phyloP scores from a whole-genome alignment of 2,113 vertebrate species.

The Megaceryle torquata region DNA sequence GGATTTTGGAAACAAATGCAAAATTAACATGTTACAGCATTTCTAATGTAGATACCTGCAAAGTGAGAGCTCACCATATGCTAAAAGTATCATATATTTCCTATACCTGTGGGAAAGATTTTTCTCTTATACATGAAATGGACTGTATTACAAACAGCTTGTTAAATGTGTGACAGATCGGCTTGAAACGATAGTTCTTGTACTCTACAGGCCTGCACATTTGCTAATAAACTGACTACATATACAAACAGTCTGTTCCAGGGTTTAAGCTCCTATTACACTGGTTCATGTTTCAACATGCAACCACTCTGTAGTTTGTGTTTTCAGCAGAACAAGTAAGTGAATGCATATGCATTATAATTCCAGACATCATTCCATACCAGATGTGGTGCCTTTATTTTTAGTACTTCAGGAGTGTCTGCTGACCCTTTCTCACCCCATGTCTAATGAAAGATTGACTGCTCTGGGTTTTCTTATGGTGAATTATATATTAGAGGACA shows the following conservation, averaged over 20 bases:
- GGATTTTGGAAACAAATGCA: neutral
- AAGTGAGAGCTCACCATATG: conserved; percentile 7
- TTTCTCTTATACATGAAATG: conserved; percentile 58
- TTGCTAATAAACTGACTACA: conserved; percentile 69
- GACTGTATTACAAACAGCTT: conserved; percentile 72
- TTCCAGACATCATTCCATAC: conserved; percentile 79
- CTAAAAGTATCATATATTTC: conserved; percentile 29
- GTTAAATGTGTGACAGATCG: conserved; percentile 67
- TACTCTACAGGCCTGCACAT: conserved; percentile 52
- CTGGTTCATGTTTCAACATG: conserved; percentile 73
- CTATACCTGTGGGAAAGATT: conserved; percentile 45
- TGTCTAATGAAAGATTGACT: conserved; percentile 86
- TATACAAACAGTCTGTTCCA: conserved; percentile 78
- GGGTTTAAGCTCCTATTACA: conserved; percentile 80
- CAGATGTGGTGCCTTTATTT: conserved; percentile 83
- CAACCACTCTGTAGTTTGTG: conserved; percentile 50
- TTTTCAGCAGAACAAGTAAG: conserved; percentile 73
- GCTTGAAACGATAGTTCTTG: conserved; percentile 48
- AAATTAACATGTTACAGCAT: neutral
- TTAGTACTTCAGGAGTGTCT: conserved; percentile 77
- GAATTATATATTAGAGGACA: conserved; percentile 75
- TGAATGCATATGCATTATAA: conserved; percentile 77
- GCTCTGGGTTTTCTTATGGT: conserved; percentile 73
- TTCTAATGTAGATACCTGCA: neutral
- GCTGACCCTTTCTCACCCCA: conserved; percentile 81